These are phyloP conservation scores for Delphinus delphis DNA, from an alignment of 2,113 vertebrate genomes.

Conservation along the genomic window DNA sequence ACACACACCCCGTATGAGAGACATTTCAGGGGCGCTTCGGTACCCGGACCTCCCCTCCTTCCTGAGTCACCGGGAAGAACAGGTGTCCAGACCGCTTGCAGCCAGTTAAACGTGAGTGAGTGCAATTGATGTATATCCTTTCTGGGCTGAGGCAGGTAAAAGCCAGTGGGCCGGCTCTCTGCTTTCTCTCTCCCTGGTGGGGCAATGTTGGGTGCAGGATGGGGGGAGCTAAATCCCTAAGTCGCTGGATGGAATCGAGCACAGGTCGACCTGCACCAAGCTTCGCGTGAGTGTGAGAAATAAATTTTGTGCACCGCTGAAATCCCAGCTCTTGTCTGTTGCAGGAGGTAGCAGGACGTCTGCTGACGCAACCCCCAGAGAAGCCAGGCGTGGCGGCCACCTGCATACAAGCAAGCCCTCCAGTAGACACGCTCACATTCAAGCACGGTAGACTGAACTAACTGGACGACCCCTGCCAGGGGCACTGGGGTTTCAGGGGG, in stretches of 20 bases:
- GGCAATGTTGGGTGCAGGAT: rapidly evolving
- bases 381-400: rapidly evolving
- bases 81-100: too few species aligned
- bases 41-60: background rate
- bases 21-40: rapidly evolving
- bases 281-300: rapidly evolving
- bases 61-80: background rate
- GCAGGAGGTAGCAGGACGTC: background rate
- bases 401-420: rapidly evolving
- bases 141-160: background rate
- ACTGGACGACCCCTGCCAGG: rapidly evolving
- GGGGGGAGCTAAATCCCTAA: background rate
- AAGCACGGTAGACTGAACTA: background rate
- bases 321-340: too few species aligned
- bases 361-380: rapidly evolving
- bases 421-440: rapidly evolving
- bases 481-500: background rate
- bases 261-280: background rate
- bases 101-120: rapidly evolving
- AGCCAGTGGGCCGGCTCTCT: background rate
- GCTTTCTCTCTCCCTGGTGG: background rate
- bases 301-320: rapidly evolving
- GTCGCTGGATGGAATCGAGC: background rate
- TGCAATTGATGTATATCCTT: background rate
- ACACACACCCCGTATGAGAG: too few species aligned